Evolutionary conservation across 2,113 vertebrate species (phyloP).

Genomic region (Scolopax mira): DNA sequence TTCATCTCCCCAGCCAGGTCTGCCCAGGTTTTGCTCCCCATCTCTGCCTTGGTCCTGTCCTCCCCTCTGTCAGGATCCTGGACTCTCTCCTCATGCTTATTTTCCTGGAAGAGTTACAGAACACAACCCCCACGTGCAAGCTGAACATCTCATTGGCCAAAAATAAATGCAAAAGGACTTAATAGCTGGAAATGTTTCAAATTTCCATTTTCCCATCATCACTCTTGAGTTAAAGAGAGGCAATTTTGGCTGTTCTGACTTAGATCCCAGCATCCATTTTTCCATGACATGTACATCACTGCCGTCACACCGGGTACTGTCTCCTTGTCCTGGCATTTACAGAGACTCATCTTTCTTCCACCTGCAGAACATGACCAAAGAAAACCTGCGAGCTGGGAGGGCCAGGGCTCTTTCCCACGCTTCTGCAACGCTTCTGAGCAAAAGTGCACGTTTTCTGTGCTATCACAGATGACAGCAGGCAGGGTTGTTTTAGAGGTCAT

Average conservation of each 20-base stretch:
- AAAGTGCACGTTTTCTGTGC: not conserved
- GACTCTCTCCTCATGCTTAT: slow-evolving; percentile 81
- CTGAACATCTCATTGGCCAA: slow-evolving; percentile 62
- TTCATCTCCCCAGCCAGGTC: slow-evolving; percentile 83
- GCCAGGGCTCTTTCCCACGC: not conserved
- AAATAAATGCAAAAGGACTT: slow-evolving; percentile 67
- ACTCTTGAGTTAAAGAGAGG: slow-evolving; percentile 48
- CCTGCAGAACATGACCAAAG: not conserved
- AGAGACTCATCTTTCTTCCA: not conserved
- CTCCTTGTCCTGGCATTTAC: not conserved
- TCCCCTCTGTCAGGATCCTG: slow-evolving; percentile 76
- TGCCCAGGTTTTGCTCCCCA: slow-evolving; percentile 75
- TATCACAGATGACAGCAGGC: not conserved
- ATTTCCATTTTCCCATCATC: slow-evolving; percentile 70
- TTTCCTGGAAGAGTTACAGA: slow-evolving; percentile 81
- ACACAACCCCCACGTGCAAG: slow-evolving; percentile 36
- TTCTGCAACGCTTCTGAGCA: not conserved
- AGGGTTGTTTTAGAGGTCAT: not conserved
- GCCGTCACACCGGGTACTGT: not conserved
- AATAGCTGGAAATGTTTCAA: slow-evolving; percentile 69
- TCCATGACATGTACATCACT: not conserved
- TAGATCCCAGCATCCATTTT: slow-evolving; percentile 36
- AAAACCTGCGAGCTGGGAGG: not conserved
- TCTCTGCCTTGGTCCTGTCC: slow-evolving; percentile 8
- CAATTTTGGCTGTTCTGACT: slow-evolving; percentile 29